Base-by-base conservation (phyloP, 2,797 vertebrate species). In the Alca torda region DNA sequence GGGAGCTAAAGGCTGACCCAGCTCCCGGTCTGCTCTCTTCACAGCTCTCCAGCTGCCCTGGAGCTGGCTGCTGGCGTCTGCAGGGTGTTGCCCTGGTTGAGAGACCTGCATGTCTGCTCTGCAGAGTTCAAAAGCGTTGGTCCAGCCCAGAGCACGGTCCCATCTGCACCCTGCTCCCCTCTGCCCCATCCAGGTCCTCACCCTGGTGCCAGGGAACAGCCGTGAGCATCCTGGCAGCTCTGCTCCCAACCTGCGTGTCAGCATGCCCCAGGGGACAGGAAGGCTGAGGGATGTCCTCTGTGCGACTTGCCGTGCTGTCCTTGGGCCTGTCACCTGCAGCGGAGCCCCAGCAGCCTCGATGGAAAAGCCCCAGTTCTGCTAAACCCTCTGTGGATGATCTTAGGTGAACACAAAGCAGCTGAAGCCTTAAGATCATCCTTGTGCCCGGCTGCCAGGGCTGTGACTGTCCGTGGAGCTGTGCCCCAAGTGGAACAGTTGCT, bases 141-240 rank as follows among this genome's bases (percentile, higher is more conserved):
- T 41, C 17, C 11, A 50, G 39, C 65, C 65, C n/a, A 35, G 68
- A 63, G 45, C 45, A 28, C 0, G 8, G 54, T 84, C 70, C 46
- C 1, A 1, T 16, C 37, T 45, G 43, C 28, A 17, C 30, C 21
- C 21, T 56, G 48, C 21, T 28, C 12, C 16, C 12, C 12, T 69
- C 60, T 4, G 11, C 20, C 41, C 54, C 0, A 0, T 10, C 35
- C 19, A 11, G 14, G 1, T 77, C 35, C 64, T 73, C 35, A 4
- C 63, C 26, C 30, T 35, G 43, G 20, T 35, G 69, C 26, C 0
- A 5, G 21, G 35, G 15, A 91, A 24, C 61, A 68, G 39, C 48
- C 1, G 1, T 9, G 61, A 70, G 72, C 64, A 39, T 18, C 68
- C 50, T 1, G 5, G 11, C 76, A 80, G 68, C 60, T 76, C 54